These are phyloP conservation scores for Xenopus tropicalis DNA, from an alignment of 2,113 vertebrate genomes.

Conservation along the genomic window DNA sequence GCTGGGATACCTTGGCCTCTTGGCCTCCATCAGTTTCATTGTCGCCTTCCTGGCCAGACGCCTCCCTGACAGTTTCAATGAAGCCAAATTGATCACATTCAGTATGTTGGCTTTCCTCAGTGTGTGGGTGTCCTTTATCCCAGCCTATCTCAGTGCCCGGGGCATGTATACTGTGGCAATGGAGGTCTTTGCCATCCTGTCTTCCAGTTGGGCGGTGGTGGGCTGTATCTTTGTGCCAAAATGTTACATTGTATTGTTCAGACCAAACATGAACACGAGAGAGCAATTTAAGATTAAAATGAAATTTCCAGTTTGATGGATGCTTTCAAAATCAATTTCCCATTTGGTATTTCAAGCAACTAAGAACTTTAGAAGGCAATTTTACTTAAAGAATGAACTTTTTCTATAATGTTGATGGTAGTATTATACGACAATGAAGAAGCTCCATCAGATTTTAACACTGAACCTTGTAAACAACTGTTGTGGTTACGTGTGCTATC, in stretches of 20 bases:
- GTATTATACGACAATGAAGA: too few species aligned
- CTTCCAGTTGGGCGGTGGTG: constrained; percentile 33
- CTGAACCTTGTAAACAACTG: too few species aligned
- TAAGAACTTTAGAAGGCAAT: too few species aligned
- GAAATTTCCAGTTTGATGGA: too few species aligned
- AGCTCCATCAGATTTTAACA: too few species aligned
- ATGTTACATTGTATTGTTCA: constrained; percentile 31
- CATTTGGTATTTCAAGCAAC: too few species aligned
- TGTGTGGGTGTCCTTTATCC: constrained; percentile 37
- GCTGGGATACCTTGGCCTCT: constrained; percentile 9
- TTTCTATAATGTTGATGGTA: too few species aligned
- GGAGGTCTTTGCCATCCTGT: constrained; percentile 43
- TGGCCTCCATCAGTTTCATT: constrained; percentile 16
- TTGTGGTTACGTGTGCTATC: too few species aligned
- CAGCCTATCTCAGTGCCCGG: constrained; percentile 24
- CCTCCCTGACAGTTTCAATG: constrained; percentile 43
- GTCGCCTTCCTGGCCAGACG: constrained; percentile 29
- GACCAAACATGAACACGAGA: constrained; percentile 22
- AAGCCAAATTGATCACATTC: constrained; percentile 43
- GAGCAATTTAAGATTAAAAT: constrained; percentile 1
- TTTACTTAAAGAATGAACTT: too few species aligned
- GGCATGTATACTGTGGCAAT: constrained; percentile 31
- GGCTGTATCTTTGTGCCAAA: constrained; percentile 42
- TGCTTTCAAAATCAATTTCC: too few species aligned
- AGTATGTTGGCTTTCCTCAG: constrained; percentile 40